Evolutionary conservation across 2,888 invertebrate genomes (phyloP).

Genomic region (Drosophila fungiperda): DNA sequence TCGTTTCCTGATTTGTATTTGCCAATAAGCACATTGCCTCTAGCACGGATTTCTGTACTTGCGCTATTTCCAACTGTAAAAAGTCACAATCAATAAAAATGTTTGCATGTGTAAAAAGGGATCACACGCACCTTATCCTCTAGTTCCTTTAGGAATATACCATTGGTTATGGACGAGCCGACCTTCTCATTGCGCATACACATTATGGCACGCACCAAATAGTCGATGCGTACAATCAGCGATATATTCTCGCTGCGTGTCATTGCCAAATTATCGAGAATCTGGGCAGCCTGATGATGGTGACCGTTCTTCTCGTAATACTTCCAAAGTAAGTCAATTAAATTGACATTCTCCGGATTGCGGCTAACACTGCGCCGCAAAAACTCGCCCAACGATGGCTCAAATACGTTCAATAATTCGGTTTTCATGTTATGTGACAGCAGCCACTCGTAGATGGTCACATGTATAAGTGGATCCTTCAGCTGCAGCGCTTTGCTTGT

Average conservation of each 20-base stretch:
- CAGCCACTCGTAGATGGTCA: slow-evolving; percentile 97
- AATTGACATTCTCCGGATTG: slow-evolving; percentile 87
- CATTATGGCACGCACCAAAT: slow-evolving; percentile 96
- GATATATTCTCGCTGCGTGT: slow-evolving; percentile 89
- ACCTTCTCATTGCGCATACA: slow-evolving; percentile 95
- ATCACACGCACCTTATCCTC: slow-evolving; percentile 90
- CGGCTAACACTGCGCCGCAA: slow-evolving; percentile 85
- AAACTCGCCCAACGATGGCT: slow-evolving; percentile 85
- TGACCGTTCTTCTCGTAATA: slow-evolving; percentile 97
- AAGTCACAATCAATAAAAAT: background rate
- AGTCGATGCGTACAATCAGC: slow-evolving; percentile 93
- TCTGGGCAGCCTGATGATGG: slow-evolving; percentile 96
- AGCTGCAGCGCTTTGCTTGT: slow-evolving; percentile 89
- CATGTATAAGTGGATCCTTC: slow-evolving; percentile 95
- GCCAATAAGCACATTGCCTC: slow-evolving; percentile 87
- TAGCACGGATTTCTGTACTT: slow-evolving; percentile 91
- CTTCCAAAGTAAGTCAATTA: slow-evolving; percentile 96
- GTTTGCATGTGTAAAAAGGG: background rate
- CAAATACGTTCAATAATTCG: slow-evolving; percentile 88
- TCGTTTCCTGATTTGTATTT: slow-evolving; percentile 86
- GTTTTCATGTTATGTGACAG: slow-evolving; percentile 90
- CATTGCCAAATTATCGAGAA: slow-evolving; percentile 93
- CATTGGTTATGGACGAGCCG: slow-evolving; percentile 90
- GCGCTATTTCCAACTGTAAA: slow-evolving; percentile 90
- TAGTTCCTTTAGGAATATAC: slow-evolving; percentile 93